These are phyloP conservation scores for Bubo scandiacus DNA, from an alignment of 2,113 vertebrate genomes.

Conservation along the genomic window DNA sequence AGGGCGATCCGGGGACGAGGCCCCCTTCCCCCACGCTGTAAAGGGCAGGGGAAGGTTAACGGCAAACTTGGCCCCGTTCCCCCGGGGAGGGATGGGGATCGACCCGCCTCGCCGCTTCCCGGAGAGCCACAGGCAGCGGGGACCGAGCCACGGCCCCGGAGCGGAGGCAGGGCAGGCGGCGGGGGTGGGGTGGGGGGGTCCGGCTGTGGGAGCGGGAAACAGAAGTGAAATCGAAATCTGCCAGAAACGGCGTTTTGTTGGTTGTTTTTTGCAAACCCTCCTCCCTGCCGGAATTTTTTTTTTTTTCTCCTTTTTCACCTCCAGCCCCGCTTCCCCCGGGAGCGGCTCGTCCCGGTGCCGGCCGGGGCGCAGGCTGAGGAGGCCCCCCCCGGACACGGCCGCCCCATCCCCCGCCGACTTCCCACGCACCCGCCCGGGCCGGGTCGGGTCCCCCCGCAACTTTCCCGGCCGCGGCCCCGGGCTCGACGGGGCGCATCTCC, in stretches of 20 bases:
- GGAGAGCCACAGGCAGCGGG: neutral
- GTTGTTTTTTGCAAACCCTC: neutral
- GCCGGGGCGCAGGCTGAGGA: neutral
- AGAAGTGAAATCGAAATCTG: slow-evolving; percentile 55
- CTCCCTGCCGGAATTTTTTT: accelerated
- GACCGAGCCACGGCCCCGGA: neutral
- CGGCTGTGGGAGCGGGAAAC: slow-evolving; percentile 17
- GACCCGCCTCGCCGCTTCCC: neutral
- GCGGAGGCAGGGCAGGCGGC: neutral
- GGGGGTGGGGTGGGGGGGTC: neutral
- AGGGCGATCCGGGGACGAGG: neutral
- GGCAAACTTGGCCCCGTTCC: neutral
- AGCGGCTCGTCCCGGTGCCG: neutral
- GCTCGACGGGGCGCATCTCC: neutral
- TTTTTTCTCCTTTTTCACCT: too few relatives aligned
- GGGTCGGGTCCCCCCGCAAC: neutral
- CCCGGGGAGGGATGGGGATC: neutral
- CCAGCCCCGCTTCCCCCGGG: neutral
- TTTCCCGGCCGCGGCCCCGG: neutral
- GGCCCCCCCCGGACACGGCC: neutral
- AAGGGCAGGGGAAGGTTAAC: slow-evolving; percentile 56
- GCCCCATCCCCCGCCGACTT: neutral
- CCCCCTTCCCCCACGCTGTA: neutral
- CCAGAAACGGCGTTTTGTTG: neutral
- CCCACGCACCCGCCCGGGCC: neutral